A percentile compares a stretch with the other conserved stretches of the same genome.
Conservation (phyloP, 2,888 invertebrate species). For the Orthosia gracilis region DNA sequence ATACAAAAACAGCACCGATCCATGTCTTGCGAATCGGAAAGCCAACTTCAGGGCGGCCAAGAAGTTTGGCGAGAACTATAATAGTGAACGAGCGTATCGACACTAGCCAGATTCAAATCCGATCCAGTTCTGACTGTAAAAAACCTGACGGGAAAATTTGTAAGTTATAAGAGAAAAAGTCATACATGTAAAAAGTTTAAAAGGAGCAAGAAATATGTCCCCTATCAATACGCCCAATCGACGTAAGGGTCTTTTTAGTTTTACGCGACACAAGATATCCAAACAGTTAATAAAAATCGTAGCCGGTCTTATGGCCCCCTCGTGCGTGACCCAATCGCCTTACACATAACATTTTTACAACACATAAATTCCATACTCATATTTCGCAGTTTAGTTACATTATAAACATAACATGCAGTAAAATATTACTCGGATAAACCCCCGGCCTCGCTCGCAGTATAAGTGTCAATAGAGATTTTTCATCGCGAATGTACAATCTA, state of each 20-base stretch:
- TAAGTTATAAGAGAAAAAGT: no score
- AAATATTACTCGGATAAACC: slow-evolving; percentile 71
- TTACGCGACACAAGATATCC: slow-evolving; percentile 68
- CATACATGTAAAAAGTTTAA: not conserved
- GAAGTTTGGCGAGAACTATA: no score
- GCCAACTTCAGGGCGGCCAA: no score
- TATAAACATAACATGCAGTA: slow-evolving; percentile 79
- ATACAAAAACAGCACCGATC: no score
- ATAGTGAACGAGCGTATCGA: no score
- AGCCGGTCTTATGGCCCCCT: slow-evolving; percentile 62
- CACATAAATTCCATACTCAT: slow-evolving; percentile 77
- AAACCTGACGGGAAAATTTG: no score
- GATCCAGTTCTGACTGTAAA: no score
- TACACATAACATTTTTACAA: slow-evolving; percentile 76
- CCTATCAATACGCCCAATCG: slow-evolving; percentile 58
- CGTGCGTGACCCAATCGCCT: slow-evolving; percentile 72
- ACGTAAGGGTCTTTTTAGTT: slow-evolving; percentile 63
- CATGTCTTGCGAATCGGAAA: no score
- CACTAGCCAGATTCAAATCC: no score
- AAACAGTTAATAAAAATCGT: slow-evolving; percentile 76
- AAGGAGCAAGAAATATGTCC: slow-evolving; percentile 31
- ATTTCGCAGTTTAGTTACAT: slow-evolving; percentile 77
- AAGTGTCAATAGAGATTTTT: slow-evolving; percentile 58
- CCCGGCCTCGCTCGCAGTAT: slow-evolving; percentile 34
- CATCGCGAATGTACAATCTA: slow-evolving; percentile 40